Percentiles rank a stretch among this genome's conserved stretches.
phyloP scores from a whole-genome alignment of 2,113 vertebrate genomes.

The Hippolais icterina region DNA sequence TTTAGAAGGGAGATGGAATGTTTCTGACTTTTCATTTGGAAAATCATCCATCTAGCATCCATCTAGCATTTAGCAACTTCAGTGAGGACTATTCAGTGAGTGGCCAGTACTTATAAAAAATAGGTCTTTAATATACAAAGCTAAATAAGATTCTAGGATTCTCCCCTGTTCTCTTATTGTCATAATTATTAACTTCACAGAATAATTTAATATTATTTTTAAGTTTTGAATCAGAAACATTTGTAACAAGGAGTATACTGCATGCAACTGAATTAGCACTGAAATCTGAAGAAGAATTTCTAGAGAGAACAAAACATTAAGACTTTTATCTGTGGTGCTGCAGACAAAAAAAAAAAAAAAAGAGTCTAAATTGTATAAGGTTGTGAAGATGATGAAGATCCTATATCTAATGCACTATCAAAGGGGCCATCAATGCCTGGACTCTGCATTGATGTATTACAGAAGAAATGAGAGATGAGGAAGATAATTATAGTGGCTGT shows the following conservation, averaged over 20 bases:
- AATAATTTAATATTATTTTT: accelerated
- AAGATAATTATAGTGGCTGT: not conserved
- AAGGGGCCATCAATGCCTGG: not conserved
- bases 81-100: not conserved
- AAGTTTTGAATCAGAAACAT: not conserved
- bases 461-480: not conserved
- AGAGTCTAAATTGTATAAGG: not conserved
- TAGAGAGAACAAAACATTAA: not conserved
- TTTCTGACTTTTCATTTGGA: not conserved
- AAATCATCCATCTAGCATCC: not conserved
- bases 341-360: not conserved
- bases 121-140: not conserved
- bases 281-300: not conserved
- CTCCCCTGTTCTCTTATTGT: not conserved
- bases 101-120: not conserved
- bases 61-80: not conserved
- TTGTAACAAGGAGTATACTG: not conserved
- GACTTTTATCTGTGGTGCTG: not conserved
- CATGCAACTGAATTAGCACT: not conserved
- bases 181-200: not conserved
- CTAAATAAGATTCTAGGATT: not conserved
- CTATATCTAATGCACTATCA: not conserved
- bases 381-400: not conserved
- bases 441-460: not conserved
- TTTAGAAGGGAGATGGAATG: not conserved